Base-by-base conservation (phyloP, 2,888 invertebrate genomes). In the Habroteleia sp. region DNA sequence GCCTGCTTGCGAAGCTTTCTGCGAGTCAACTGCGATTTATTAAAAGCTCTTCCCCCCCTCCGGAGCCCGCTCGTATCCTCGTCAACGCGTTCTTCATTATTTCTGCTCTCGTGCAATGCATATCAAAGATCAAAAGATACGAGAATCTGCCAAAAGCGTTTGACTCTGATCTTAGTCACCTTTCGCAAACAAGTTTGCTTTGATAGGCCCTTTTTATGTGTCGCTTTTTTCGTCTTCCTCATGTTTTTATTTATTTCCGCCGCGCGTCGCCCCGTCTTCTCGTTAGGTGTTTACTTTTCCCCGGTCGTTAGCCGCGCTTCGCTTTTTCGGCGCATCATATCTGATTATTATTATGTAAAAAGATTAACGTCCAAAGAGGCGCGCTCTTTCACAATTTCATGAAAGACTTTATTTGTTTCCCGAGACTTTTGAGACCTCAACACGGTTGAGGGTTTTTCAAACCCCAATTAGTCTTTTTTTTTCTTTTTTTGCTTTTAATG, bases 1-100 rank as follows among this genome's bases (percentile, higher is more conserved):
- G 73, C 27, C 65, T 42, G 63, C 63, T 72, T 46, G 50, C 56
- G 48, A 63, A 72, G 72, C 56, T 72, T 42, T 31, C 66, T 58
- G 62, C 63, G 74, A 74, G 50, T 62, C 60, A 62, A 74, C 68
- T 66, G 37, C 56, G 60, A 74, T 74, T 74, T 74, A 74, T 74
- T 68, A 74, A 65, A 60, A 41, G 17, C 71, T 17, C 50, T 20
- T 42, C 6, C 62, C 25, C 27, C 8, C 44, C 20, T 11, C 14
- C 10, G n/a, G n/a, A n/a, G n/a, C n/a, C n/a, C n/a, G n/a, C n/a
- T n/a, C n/a, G n/a, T n/a, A n/a, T 4, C 56, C 25, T 11, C 27
- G 13, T 25, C 41, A 11, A n/a, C 52, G 33, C 69, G 46, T 54
- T 50, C 65, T 65, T 66, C 73, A 60, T 60, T 66, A 66, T 73